Base-by-base conservation (phyloP, 2,113 vertebrate species). In the human (Homo sapiens) region DNA sequence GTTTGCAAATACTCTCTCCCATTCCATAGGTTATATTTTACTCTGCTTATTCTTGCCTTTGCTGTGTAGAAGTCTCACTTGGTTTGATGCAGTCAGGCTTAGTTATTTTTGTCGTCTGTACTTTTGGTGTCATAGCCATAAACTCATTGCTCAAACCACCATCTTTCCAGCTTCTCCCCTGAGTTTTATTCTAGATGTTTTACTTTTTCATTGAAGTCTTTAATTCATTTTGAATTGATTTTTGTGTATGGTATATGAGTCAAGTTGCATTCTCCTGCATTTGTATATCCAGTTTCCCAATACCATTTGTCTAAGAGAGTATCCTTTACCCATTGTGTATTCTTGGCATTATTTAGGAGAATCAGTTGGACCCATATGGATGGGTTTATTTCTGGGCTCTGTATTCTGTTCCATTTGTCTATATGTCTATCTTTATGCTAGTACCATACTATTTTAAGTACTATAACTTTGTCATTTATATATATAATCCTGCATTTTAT, bases 401-500 rank as follows among this genome's bases (percentile, higher is more conserved):
- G 13, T 68, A n/a, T n/a, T 68, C 66, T 68, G 66, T 68, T 68
- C 16, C 66, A 68, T n/a, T n/a, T 13, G 14, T 68, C 35, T 68
- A 8, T n/a, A n/a, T 55, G 18, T 55, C 52, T 55, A 20, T 55
- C 18, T 55, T 55, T 55, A 20, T 55, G 52, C 52, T 55, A 55
- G 52, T 55, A 55, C 52, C 52, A 55, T 55, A 20, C 52, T 55
- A 55, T 55, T 55, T 55, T 55, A 55, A 20, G 52, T 55, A 55
- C 6, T 20, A 55, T 20, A 55, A 20, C 52, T 55, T 55, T 55
- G 52, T 55, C 52, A 55, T 55, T 55, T 55, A 98, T 59, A 59
- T 59, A 25, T 59, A 59, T 10, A 61, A 30, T 98, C 98, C 97
- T 98, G 97, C 96, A 96, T 98, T 99, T 99, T 99, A 98, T 99